Conservation (phyloP, 2,888 invertebrate species). For the Chouioia cunea region DNA sequence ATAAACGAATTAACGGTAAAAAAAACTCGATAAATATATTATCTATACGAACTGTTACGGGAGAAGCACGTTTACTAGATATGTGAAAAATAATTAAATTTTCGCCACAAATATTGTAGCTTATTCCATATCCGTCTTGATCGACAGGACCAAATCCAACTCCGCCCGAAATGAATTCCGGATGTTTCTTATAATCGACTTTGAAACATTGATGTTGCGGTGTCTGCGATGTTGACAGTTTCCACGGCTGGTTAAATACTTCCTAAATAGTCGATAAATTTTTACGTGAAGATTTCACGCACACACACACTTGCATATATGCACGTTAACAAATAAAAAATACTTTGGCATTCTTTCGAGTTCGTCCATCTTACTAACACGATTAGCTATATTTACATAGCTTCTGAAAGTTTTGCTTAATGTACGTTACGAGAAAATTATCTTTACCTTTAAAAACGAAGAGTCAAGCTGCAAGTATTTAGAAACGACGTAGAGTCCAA, state of each 20-base stretch:
- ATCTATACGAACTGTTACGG: constrained; percentile 83
- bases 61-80: constrained; percentile 92
- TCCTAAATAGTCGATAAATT: constrained; percentile 71
- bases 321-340: constrained; percentile 57
- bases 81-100: constrained; percentile 97
- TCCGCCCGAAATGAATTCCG: constrained; percentile 93
- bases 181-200: constrained; percentile 88
- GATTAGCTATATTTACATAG: too few species aligned
- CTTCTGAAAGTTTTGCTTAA: too few species aligned
- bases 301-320: too few species aligned
- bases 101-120: constrained; percentile 98
- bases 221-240: constrained; percentile 97
- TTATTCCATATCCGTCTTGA: constrained; percentile 98
- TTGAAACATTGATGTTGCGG: constrained; percentile 95
- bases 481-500: constrained; percentile 97
- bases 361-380: not conserved
- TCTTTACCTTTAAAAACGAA: constrained; percentile 83
- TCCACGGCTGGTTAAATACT: constrained; percentile 98
- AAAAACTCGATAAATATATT: not conserved
- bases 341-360: constrained; percentile 7
- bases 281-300: too few species aligned
- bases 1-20: constrained; percentile 2
- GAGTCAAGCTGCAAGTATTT: constrained; percentile 97
- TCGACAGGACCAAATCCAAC: constrained; percentile 99
- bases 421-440: not conserved